These are phyloP conservation scores for Tachystola acroxantha DNA, from an alignment of 2,888 invertebrate species.

Conservation along the genomic window DNA sequence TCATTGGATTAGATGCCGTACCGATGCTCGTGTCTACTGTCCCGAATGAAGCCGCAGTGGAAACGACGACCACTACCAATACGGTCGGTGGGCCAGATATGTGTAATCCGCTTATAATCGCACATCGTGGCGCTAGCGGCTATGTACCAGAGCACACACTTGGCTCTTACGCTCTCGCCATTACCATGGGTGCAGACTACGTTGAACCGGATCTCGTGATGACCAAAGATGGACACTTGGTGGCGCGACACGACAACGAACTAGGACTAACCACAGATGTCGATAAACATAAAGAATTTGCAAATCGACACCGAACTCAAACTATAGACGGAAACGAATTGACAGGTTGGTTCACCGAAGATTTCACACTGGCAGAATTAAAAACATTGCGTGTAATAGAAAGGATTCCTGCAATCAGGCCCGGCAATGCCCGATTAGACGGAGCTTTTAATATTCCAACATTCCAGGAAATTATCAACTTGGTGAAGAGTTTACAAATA, in stretches of 20 bases:
- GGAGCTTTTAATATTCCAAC: constrained; percentile 50
- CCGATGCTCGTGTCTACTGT: neutral
- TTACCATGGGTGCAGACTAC: constrained; percentile 65
- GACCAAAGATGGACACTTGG: constrained; percentile 56
- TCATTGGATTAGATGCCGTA: no score
- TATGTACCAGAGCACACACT: constrained; percentile 67
- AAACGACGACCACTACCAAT: constrained; percentile 8
- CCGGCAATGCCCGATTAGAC: constrained; percentile 60
- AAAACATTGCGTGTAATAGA: constrained; percentile 58
- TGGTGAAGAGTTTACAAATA: constrained; percentile 53
- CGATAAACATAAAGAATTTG: constrained; percentile 47
- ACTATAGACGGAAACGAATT: constrained; percentile 42
- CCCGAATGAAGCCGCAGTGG: neutral
- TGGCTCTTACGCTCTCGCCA: constrained; percentile 60
- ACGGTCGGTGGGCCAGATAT: constrained; percentile 35
- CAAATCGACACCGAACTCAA: constrained; percentile 49
- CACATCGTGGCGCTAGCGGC: constrained; percentile 64
- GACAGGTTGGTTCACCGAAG: constrained; percentile 65
- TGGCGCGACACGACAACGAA: constrained; percentile 64
- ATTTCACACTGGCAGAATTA: constrained; percentile 61
- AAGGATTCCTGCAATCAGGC: constrained; percentile 52
- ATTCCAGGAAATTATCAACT: constrained; percentile 61
- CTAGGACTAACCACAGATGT: constrained; percentile 57
- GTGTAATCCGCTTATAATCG: constrained; percentile 54
- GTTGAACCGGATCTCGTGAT: constrained; percentile 67